Evolutionary conservation across 2,113 vertebrate species (phyloP), one percentile per base, ranked within the genome.

Genomic region (Osmerus eperlanus): DNA sequence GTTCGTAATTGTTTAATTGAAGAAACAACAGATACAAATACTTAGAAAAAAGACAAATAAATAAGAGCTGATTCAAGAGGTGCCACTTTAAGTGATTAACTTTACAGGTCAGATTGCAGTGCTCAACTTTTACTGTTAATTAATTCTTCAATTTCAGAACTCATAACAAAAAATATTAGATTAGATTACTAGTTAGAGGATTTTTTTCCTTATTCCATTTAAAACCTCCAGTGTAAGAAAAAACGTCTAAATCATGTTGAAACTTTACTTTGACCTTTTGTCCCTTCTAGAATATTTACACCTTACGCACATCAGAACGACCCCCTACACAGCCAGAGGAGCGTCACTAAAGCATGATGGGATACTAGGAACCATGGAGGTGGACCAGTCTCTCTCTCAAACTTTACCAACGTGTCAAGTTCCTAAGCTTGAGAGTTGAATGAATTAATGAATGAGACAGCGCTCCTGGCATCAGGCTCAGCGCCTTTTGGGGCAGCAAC

Each of bases 11-110:
- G 77, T 83, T 79, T 29, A 73, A 67, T 79, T 61, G 83, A 81
- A 71, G 76, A 80, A 83, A 90, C 83, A 84, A 85, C 83, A 83
- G 60, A 63, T 78, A 83, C 84, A 84, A 87, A 83, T 75, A 77
- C 68, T 84, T 76, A 84, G 71, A 86, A 84, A 83, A 75, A 73
- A 81, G 82, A 82, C 19, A 81, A 71, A 53, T 14, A 28, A 53
- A 53, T 55, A 51, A 84, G 79, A 73, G 66, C 73, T 70, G 78
- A 76, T 41, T 60, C 12, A 7, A 75, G 59, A 72, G 68, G 78
- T 72, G 70, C 53, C 52, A 61, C 67, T 19, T 62, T 75, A 74
- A 75, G 4, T 52, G 59, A 77, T 71, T 76, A 47, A 75, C 55
- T 6, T 68, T 54, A 23, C 2, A 32, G 62, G 21, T 65, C 23